A percentile compares a stretch with the other conserved stretches of the same genome.
Evolutionary conservation across 2,113 vertebrate species (phyloP).

Genomic region (Platysternon megacephalum): DNA sequence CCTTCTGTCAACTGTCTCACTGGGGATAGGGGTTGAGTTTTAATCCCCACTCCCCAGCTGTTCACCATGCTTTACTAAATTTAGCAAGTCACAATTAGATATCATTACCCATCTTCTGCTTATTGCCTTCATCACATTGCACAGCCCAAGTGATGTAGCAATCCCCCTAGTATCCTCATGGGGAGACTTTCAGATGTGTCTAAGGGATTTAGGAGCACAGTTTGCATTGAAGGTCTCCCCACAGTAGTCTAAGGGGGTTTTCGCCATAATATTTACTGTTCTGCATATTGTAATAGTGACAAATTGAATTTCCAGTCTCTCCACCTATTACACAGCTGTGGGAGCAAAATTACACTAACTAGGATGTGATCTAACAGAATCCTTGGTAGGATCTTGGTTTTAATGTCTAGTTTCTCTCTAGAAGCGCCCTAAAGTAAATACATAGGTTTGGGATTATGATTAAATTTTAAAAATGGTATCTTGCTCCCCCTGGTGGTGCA

Average conservation of each 20-base stretch:
- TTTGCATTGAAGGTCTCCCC: background rate
- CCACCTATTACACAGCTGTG: background rate
- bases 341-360: background rate
- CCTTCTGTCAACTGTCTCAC: background rate
- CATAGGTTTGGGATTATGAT: background rate
- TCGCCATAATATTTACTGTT: background rate
- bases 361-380: background rate
- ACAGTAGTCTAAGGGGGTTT: background rate
- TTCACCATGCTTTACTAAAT: background rate
- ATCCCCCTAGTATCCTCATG: background rate
- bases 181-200: background rate
- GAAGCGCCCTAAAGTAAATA: background rate
- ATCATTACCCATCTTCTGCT: background rate
- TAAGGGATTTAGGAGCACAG: background rate
- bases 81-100: background rate
- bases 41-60: conserved; percentile 36
- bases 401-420: background rate
- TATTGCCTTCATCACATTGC: background rate
- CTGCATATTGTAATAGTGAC: background rate
- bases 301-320: background rate
- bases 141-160: background rate
- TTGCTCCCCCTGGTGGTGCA: conserved; percentile 70
- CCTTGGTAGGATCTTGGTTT: background rate
- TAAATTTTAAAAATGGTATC: background rate
- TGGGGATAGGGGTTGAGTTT: conserved; percentile 6